Evolutionary conservation across 2,888 invertebrate species (phyloP), one percentile per base, ranked within the genome.

Genomic region (Linnaemya vulpina): DNA sequence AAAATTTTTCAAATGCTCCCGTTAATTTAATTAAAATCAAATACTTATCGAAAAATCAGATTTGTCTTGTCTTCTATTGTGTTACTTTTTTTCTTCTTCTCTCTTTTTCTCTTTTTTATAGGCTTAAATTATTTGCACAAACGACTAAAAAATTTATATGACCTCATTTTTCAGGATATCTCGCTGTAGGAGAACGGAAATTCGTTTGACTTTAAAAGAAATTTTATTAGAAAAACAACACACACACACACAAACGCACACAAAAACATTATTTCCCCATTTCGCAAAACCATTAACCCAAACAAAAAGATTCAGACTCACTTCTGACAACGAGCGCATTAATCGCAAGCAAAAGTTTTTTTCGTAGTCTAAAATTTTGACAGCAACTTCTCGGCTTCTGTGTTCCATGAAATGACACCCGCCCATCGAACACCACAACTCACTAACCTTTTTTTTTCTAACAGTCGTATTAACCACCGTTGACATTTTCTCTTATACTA

Each of bases 81-180:
- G 89, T 90, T 89, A 89, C 90, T 90, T 90, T 91, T 89, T 90
- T 89, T 90, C 89, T 89, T 88, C 88, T 51, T 70, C 38, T 71
- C 55, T 25, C 30, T 62, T 49, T 60, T 89, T 89, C 89, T 91
- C 89, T 91, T 90, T 91, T 90, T 92, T 92, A 89, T 92, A 92
- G 92, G 92, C 90, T 88, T 92, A 88, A 91, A 92, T 90, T 92
- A 91, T 91, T 90, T 92, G 90, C 92, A 92, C 90, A 92, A 91
- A 89, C 92, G 92, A 91, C 91, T 92, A 91, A 92, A 92, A 92
- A 90, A 92, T 90, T 88, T 92, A 89, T 92, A 92, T 92, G 90
- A 92, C 89, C 90, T 91, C 90, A 90, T 92, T 92, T 92, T 92
- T 92, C 92, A 92, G 92, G 92, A 92, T 91, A 91, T 91, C 90